phyloP scores from a whole-genome alignment of 2,797 vertebrate genomes.

The Champsocephalus gunnari region DNA sequence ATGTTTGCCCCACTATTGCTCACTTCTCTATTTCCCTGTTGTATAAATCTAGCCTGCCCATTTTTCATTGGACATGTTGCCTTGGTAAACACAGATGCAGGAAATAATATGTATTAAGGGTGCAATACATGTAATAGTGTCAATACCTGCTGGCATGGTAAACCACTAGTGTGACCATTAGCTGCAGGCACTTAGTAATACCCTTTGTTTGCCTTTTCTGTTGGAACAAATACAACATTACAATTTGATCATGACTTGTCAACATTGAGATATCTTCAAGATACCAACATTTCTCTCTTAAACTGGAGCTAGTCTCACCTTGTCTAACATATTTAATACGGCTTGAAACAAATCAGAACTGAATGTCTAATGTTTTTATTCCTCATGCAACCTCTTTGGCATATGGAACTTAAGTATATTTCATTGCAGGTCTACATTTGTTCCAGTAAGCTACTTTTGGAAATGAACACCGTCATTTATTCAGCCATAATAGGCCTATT shows the following conservation, averaged over 20 bases:
- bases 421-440: not conserved
- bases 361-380: not conserved
- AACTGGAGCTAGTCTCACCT: not conserved
- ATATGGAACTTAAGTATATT: not conserved
- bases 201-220: not conserved
- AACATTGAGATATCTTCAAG: not conserved
- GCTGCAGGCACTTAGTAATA: not conserved
- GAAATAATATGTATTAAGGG: not conserved
- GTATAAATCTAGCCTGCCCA: not conserved
- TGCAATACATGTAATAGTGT: not conserved
- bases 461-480: conserved; percentile 10
- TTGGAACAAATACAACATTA: not conserved
- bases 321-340: not conserved
- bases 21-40: too few relatives aligned
- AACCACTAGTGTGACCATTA: not conserved
- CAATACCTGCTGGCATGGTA: not conserved
- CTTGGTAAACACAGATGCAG: conserved; percentile 13
- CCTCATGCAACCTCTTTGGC: not conserved
- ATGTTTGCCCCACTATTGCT: too few relatives aligned
- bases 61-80: not conserved
- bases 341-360: not conserved
- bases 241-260: not conserved
- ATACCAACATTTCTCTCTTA: not conserved
- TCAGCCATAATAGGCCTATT: not conserved
- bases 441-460: not conserved